These are phyloP conservation scores for Frankliniella fusca DNA, from an alignment of 2,888 invertebrate species.

Conservation along the genomic window DNA sequence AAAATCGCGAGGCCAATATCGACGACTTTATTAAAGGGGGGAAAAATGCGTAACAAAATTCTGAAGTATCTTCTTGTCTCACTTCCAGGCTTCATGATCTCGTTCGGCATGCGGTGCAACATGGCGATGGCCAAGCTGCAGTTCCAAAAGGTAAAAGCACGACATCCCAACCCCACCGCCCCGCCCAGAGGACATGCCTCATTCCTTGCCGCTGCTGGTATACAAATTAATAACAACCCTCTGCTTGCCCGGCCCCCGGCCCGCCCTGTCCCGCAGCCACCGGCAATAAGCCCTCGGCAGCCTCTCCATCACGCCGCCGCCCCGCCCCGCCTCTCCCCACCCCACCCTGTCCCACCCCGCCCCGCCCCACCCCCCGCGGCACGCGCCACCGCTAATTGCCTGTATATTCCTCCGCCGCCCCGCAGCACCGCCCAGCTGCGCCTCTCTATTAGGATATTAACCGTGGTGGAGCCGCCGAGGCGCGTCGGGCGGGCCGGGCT, in stretches of 20 bases:
- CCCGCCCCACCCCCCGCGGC: constrained; percentile 22
- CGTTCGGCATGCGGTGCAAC: constrained; percentile 97
- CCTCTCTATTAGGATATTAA: constrained; percentile 26
- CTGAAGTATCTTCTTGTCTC: constrained; percentile 30
- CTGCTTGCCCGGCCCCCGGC: background rate
- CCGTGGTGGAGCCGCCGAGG: background rate
- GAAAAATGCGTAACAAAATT: no score
- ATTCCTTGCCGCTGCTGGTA: constrained; percentile 19
- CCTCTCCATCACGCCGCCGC: background rate
- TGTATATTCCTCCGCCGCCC: background rate
- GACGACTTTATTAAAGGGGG: background rate
- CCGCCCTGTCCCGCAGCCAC: background rate
- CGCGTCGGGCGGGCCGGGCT: background rate
- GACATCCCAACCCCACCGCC: constrained; percentile 38
- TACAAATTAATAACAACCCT: background rate
- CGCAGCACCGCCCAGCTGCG: background rate
- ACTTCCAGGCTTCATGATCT: constrained; percentile 77
- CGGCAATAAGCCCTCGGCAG: no score
- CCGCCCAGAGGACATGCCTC: constrained; percentile 26
- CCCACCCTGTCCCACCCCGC: constrained; percentile 17
- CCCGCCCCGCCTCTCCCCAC: background rate
- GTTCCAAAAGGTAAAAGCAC: constrained; percentile 57
- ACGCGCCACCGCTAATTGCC: constrained; percentile 27
- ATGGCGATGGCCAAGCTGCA: constrained; percentile 96
- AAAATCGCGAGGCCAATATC: no score